A percentile compares a stretch with the other conserved stretches of the same genome.
Evolutionary conservation across 2,797 vertebrate genomes (phyloP).

Genomic region (Leptatherina wallacei): DNA sequence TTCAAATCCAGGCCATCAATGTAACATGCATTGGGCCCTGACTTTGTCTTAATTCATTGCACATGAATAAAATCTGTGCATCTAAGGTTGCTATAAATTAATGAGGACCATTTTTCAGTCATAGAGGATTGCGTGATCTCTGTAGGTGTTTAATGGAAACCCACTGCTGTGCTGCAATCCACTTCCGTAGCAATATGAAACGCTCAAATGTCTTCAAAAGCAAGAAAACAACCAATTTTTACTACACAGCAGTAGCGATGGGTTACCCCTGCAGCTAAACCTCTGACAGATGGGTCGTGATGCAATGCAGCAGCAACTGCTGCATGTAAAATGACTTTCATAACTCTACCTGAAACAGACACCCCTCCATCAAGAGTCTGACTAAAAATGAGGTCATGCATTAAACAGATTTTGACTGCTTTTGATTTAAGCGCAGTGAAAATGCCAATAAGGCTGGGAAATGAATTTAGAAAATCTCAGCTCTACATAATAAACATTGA

Average conservation of each 20-base stretch:
- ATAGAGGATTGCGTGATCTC: conserved; percentile 52
- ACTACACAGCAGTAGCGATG: conserved; percentile 43
- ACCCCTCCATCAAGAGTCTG: conserved; percentile 22
- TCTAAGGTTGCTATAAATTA: conserved; percentile 26
- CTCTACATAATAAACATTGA: conserved; percentile 55
- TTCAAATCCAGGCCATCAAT: conserved; percentile 19
- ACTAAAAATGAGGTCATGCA: conserved; percentile 30
- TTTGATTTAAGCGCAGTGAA: conserved; percentile 31
- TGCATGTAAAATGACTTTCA: conserved; percentile 41
- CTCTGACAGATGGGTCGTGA: conserved; percentile 64
- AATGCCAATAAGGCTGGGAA: conserved; percentile 44
- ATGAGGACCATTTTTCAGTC: conserved; percentile 22
- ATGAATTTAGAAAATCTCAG: conserved; percentile 46
- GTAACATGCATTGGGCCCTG: neutral
- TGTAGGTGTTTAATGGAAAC: conserved; percentile 56
- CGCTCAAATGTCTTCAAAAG: conserved; percentile 63
- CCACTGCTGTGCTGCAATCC: conserved; percentile 29
- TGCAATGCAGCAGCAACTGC: conserved; percentile 64
- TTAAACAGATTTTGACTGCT: neutral
- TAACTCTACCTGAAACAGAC: conserved; percentile 37
- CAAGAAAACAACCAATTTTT: conserved; percentile 58
- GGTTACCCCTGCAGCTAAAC: conserved; percentile 62
- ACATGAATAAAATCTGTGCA: neutral
- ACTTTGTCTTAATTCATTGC: conserved; percentile 7
- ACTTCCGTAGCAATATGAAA: conserved; percentile 48